Evolutionary conservation across 2,888 invertebrate genomes (phyloP).

Genomic region (Erpobdella octoculata): DNA sequence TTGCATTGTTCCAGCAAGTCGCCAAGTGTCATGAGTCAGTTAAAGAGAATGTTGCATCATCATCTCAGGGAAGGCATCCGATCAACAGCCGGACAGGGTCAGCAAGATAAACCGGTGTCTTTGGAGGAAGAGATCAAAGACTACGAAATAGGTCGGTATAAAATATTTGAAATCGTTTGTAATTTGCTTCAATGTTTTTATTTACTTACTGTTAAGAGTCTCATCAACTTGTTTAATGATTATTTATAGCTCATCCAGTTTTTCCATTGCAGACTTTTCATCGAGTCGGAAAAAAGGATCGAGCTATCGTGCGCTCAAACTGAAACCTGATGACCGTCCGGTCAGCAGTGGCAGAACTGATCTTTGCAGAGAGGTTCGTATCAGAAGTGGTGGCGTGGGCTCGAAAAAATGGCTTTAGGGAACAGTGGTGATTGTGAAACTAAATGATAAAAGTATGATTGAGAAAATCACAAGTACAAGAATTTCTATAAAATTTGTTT

Average conservation of each 20-base stretch:
- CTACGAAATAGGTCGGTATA: constrained; percentile 14
- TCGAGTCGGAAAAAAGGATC: constrained; percentile 91
- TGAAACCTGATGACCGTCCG: constrained; percentile 62
- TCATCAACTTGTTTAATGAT: too few relatives aligned
- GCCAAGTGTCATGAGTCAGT: neutral
- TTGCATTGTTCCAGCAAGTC: constrained; percentile 12
- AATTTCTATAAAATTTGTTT: neutral
- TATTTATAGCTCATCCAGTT: too few relatives aligned
- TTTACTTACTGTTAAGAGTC: too few relatives aligned
- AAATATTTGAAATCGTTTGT: neutral
- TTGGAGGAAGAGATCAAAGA: neutral
- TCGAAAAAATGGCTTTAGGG: neutral
- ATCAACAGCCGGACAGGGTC: neutral
- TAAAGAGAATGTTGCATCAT: constrained; percentile 6
- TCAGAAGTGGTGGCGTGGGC: neutral
- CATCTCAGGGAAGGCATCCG: neutral
- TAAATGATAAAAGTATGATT: too few relatives aligned
- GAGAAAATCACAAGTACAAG: too few relatives aligned
- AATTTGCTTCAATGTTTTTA: too few relatives aligned
- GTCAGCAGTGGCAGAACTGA: constrained; percentile 83
- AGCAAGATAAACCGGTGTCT: neutral
- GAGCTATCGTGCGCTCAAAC: constrained; percentile 89
- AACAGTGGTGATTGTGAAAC: too few relatives aligned
- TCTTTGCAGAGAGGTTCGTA: constrained; percentile 70
- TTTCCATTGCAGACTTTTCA: constrained; percentile 63